Conservation (phyloP, 2,888 invertebrate species). For the Standfussiana lucernea region DNA sequence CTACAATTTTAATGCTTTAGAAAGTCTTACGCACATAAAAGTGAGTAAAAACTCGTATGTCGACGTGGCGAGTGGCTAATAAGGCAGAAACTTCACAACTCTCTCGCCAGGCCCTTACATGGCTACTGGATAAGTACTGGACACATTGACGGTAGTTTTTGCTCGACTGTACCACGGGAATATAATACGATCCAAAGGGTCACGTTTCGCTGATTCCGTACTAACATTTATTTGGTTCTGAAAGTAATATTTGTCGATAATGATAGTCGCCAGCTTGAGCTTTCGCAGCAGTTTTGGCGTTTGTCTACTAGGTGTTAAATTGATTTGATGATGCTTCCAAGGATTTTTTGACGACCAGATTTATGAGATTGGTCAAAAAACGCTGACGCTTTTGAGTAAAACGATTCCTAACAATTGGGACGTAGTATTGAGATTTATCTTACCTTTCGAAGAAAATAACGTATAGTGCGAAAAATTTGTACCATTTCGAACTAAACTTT, state of each 20-base stretch:
- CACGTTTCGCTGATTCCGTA: slow-evolving; percentile 48
- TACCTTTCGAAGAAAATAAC: neutral
- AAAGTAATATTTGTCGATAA: slow-evolving; percentile 25
- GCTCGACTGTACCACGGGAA: slow-evolving; percentile 31
- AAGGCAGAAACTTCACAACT: slow-evolving; percentile 65
- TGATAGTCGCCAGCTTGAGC: slow-evolving; percentile 2
- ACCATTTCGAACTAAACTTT: neutral
- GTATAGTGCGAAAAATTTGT: neutral
- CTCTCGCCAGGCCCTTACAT: slow-evolving; percentile 66
- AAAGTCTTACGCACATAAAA: slow-evolving; percentile 69
- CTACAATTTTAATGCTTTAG: slow-evolving; percentile 67
- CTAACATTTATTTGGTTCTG: slow-evolving; percentile 39
- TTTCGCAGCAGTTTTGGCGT: slow-evolving; percentile 10
- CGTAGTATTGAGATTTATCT: neutral
- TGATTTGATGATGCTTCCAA: neutral
- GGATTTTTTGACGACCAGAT: neutral
- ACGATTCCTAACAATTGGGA: neutral
- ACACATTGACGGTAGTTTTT: slow-evolving; percentile 58
- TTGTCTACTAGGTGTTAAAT: slow-evolving; percentile 5
- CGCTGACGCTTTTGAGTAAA: neutral
- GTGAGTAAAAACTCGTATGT: slow-evolving; percentile 65
- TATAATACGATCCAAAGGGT: slow-evolving; percentile 28
- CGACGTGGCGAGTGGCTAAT: slow-evolving; percentile 61
- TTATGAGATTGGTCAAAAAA: too few species aligned
- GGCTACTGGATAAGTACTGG: slow-evolving; percentile 53